Evolutionary conservation across 2,797 vertebrate genomes (phyloP), one percentile per base, ranked within the genome.

Genomic region (Craterocephalus amniculus): DNA sequence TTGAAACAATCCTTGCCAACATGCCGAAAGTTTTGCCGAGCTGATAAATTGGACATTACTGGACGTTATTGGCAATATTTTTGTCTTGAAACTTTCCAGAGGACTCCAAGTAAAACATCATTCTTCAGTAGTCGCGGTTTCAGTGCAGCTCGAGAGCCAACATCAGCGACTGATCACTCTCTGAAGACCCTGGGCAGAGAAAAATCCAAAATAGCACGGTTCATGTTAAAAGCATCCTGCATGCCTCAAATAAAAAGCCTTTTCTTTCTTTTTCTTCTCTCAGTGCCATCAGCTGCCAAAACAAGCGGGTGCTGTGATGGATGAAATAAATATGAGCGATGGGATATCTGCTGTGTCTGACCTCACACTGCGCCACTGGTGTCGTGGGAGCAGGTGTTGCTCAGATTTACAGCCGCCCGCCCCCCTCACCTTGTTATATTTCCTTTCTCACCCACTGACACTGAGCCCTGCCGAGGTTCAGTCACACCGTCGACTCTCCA

Each of bases 321-420:
- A 90, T 80, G 82, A 87, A 88, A 92, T 92, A 94, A 94, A 93
- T 90, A 89, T 93, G 92, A 94, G 90, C 79, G 87, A 93, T 91
- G 85, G 88, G 85, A 86, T 88, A 90, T 92, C 84, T 78, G 83
- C 78, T 67, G 67, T 73, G 63, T 87, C 81, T 94, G 92, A 94
- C 93, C 93, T 92, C 91, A 91, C 93, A 91, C 90, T 90, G 86
- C 78, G 84, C 52, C 52, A 72, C 82, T 81, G 35, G 83, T 80
- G 90, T 83, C 71, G 61, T 82, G 86, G 89, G 83, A 91, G 90
- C 94, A 94, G 93, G 93, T 94, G 92, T 87, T 88, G 85, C 78
- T 87, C 79, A 87, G 91, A 94, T 94, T 93, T 94, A 94, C 79
- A 66, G 75, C 79, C 45, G 4, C 45, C 45, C 14, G 4, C 38